Evolutionary conservation across 2,888 invertebrate species (phyloP), one percentile per base, ranked within the genome.

Genomic region (Hylaea fasciaria): DNA sequence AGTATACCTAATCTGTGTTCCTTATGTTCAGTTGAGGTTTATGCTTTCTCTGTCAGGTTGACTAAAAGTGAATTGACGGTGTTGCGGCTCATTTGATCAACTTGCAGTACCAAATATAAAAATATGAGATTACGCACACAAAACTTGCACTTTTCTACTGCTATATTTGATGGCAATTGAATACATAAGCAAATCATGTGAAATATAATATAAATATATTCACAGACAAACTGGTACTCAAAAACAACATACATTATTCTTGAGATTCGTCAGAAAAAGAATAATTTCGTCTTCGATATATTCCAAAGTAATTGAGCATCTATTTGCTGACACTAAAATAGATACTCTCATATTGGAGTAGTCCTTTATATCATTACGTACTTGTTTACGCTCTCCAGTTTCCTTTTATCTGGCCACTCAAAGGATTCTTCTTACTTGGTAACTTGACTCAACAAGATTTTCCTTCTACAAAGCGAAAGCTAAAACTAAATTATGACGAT

Each of bases 331-430:
- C 56, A 52, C 47, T 56, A 56, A 56, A 62, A 57, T 32, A 48
- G 47, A 62, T 52, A 52, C 57, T 48, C 51, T 49, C 52, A 53
- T 55, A 55, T 47, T 61, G 47, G 51, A 55, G 55, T 55, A 51
- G 61, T 52, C 56, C 44, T 61, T 61, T 61, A 61, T 52, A 51
- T 52, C 32, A 61, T 61, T 61, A 61, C 56, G 49, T 22, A 52
- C 47, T 61, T 56, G 51, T 61, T 61, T 61, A 56, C 61, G 56
- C 60, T 55, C 50, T 59, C 47, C 50, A 54, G 46, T 49, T 61
- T 47, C 52, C 48, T 56, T 61, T 61, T 52, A 56, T 56, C 37
- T 43, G 51, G 55, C 39, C 52, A 56, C 56, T 61, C 61, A 61
- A 61, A 61, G 48, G 61, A 56, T 56, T 51, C 46, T 35, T 45